A percentile compares a stretch with the other conserved stretches of the same genome.
Evolutionary conservation across 2,888 invertebrate species (phyloP).

Genomic region (Dromius quadrimaculatus): DNA sequence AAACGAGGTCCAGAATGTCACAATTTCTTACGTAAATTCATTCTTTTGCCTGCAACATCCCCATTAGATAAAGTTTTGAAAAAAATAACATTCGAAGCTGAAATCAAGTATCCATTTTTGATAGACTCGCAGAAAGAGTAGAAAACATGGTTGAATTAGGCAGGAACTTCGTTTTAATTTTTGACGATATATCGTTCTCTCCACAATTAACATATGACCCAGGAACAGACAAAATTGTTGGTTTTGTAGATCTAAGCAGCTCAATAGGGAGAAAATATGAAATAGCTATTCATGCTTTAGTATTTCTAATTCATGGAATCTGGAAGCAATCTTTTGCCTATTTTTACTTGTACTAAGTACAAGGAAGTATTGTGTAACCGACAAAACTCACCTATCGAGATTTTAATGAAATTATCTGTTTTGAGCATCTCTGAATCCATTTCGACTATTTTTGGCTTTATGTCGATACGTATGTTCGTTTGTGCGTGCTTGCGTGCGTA

Average conservation of each 20-base stretch:
- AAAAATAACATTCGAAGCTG: conserved; percentile 1
- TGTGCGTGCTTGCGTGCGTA: no score
- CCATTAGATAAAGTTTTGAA: not conserved
- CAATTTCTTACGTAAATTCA: no score
- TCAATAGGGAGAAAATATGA: conserved; percentile 2
- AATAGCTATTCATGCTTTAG: conserved; percentile 19
- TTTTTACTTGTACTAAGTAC: no score
- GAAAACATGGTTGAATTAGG: conserved; percentile 11
- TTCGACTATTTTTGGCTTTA: no score
- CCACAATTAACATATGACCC: conserved; percentile 3
- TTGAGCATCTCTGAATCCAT: no score
- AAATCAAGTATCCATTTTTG: not conserved
- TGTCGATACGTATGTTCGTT: no score
- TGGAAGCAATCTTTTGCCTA: not conserved
- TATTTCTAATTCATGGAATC: no score
- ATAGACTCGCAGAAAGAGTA: not conserved
- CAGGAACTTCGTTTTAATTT: not conserved
- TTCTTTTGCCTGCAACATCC: not conserved
- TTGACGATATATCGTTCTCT: conserved; percentile 9
- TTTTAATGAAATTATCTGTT: no score
- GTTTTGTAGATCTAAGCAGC: conserved; percentile 4
- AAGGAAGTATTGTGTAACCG: no score
- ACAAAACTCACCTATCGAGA: no score
- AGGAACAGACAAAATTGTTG: not conserved
- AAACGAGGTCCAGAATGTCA: no score